These are phyloP conservation scores for Bombylius major DNA, from an alignment of 2,888 invertebrate species.

Conservation along the genomic window DNA sequence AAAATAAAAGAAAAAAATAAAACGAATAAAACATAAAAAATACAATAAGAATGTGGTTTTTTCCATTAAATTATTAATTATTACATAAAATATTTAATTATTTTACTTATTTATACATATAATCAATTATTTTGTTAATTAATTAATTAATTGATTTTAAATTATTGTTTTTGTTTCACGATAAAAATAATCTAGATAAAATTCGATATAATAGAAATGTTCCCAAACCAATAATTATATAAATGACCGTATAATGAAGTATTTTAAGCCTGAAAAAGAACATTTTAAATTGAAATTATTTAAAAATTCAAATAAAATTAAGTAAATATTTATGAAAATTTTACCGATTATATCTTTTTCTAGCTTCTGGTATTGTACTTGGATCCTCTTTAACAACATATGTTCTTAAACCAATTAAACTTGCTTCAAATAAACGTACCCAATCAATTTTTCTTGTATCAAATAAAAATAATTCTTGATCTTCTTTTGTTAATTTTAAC, in stretches of 20 bases:
- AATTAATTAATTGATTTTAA: no score
- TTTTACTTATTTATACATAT: no score
- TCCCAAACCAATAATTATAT: slow-evolving; percentile 7
- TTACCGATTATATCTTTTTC: slow-evolving; percentile 47
- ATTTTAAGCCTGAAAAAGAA: slow-evolving; percentile 13
- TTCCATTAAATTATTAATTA: no score
- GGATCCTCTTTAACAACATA: slow-evolving; percentile 69
- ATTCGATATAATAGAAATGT: slow-evolving; percentile 9
- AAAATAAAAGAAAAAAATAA: no score
- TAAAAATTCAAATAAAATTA: not conserved
- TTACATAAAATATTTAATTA: no score
- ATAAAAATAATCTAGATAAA: slow-evolving; percentile 8
- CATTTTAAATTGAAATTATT: not conserved
- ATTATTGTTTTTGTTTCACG: not conserved
- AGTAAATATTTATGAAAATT: not conserved
- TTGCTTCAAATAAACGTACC: slow-evolving; percentile 37
- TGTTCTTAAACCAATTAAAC: slow-evolving; percentile 58
- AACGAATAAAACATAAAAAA: no score
- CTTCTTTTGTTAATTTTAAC: slow-evolving; percentile 31
- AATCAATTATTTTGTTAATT: no score
- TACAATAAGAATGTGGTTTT: no score
- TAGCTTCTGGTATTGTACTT: slow-evolving; percentile 49
- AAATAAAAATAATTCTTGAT: slow-evolving; percentile 53
- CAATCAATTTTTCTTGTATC: slow-evolving; percentile 59
- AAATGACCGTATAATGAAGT: slow-evolving; percentile 13